Conservation (phyloP, 1,140 invertebrate species). For the Drosophila obscura region DNA sequence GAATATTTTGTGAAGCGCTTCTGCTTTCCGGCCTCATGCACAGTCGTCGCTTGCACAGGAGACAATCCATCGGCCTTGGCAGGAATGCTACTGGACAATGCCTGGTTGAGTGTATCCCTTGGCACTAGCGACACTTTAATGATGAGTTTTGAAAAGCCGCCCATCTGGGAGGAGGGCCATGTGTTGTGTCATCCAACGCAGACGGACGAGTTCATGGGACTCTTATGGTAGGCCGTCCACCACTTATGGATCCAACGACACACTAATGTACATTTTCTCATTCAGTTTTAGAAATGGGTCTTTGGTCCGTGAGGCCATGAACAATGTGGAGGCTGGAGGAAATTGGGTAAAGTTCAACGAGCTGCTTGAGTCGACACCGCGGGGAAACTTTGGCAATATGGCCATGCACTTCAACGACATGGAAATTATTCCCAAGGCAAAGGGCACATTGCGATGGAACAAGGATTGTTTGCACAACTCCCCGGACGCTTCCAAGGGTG, state of each 20-base stretch:
- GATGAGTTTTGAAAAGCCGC: constrained; percentile 89
- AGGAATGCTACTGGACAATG: constrained; percentile 91
- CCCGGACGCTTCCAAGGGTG: constrained; percentile 62
- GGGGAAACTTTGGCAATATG: constrained; percentile 96
- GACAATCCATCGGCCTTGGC: constrained; percentile 95
- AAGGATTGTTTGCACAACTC: constrained; percentile 41
- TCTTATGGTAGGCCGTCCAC: constrained; percentile 89
- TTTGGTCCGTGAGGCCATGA: constrained; percentile 92
- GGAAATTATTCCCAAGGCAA: constrained; percentile 90
- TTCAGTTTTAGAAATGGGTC: constrained; percentile 97
- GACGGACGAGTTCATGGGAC: constrained; percentile 91
- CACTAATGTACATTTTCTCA: neutral
- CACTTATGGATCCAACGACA: too few relatives aligned
- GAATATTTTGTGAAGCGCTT: constrained; percentile 93
- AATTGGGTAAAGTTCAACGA: constrained; percentile 95
- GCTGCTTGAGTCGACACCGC: constrained; percentile 91
- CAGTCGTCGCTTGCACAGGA: constrained; percentile 95
- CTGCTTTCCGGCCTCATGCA: constrained; percentile 91
- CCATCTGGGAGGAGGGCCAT: constrained; percentile 90
- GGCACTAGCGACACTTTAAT: constrained; percentile 97
- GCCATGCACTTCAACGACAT: constrained; percentile 93
- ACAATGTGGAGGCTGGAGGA: constrained; percentile 89
- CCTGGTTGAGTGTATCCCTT: constrained; percentile 94
- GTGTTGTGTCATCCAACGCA: constrained; percentile 94
- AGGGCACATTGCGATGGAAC: constrained; percentile 76